Percentiles rank a stretch among this genome's conserved stretches.
Conservation (phyloP, 2,113 vertebrate genomes). For the Heterocephalus glaber region DNA sequence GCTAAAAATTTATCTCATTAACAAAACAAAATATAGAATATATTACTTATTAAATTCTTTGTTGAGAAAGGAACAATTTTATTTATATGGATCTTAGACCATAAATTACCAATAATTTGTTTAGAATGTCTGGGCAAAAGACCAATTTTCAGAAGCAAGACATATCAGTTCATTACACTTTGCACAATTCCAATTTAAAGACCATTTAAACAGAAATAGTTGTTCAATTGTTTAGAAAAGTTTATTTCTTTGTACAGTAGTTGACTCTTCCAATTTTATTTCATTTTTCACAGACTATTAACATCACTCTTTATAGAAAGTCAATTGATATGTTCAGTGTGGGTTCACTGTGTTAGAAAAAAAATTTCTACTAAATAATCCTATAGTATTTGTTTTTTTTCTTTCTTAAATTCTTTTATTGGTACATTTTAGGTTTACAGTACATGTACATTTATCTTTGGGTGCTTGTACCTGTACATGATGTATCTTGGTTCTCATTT, state of each 20-base stretch:
- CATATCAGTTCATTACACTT: neutral
- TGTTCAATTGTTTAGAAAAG: slow-evolving; percentile 32
- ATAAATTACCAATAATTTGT: slow-evolving; percentile 12
- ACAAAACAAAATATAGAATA: neutral
- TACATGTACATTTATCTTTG: no score
- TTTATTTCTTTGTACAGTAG: neutral
- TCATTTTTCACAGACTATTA: neutral
- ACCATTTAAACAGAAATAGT: slow-evolving; percentile 15
- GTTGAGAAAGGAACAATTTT: neutral
- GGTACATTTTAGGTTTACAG: no score
- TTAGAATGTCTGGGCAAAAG: neutral
- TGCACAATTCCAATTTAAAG: neutral
- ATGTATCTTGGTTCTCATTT: no score
- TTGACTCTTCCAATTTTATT: slow-evolving; percentile 23
- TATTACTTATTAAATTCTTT: neutral
- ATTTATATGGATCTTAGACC: neutral
- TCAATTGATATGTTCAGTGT: neutral
- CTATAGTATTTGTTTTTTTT: no score
- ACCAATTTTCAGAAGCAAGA: neutral
- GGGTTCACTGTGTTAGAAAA: neutral
- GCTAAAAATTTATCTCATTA: slow-evolving; percentile 14
- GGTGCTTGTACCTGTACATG: no score
- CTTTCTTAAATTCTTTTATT: no score
- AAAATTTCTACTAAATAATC: slow-evolving; percentile 6
- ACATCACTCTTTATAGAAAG: neutral